Conservation (phyloP, 2,888 invertebrate genomes). For the Sabatieria punctata region DNA sequence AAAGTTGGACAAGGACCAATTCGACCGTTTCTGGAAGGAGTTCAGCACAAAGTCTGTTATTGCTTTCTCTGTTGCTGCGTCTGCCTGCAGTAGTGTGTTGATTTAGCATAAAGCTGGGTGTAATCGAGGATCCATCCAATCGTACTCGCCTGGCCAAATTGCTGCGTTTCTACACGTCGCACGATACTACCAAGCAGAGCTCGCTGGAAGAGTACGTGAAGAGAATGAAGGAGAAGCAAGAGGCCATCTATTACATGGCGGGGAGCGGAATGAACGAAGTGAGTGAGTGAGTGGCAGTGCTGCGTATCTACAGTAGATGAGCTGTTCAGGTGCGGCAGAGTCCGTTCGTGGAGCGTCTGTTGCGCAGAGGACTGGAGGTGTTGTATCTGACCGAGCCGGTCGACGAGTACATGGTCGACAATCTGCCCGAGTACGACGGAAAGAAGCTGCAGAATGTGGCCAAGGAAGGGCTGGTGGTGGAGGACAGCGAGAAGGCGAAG, state of each 20-base stretch:
- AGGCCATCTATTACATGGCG: slow-evolving; percentile 88
- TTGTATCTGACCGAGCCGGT: slow-evolving; percentile 85
- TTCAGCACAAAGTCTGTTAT: slow-evolving; percentile 71
- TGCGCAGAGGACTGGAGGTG: slow-evolving; percentile 83
- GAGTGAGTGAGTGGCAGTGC: no score
- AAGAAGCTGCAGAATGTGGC: slow-evolving; percentile 99
- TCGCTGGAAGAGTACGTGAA: slow-evolving; percentile 70
- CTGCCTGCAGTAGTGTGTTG: slow-evolving; percentile 4
- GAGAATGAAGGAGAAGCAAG: slow-evolving; percentile 86
- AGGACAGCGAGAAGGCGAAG: slow-evolving; percentile 49
- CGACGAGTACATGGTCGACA: slow-evolving; percentile 89
- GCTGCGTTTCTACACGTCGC: slow-evolving; percentile 66
- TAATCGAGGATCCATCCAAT: slow-evolving; percentile 94
- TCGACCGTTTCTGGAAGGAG: slow-evolving; percentile 92
- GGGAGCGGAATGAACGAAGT: slow-evolving; percentile 64
- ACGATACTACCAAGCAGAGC: slow-evolving; percentile 45
- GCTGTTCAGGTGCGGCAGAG: slow-evolving; percentile 48
- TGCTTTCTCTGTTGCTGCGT: no score
- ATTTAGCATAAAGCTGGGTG: slow-evolving; percentile 66
- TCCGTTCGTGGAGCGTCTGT: slow-evolving; percentile 84
- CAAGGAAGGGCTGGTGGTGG: slow-evolving; percentile 76
- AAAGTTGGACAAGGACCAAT: slow-evolving; percentile 74
- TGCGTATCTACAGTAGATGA: background rate
- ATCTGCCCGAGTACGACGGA: slow-evolving; percentile 90
- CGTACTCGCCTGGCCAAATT: slow-evolving; percentile 86